Conservation (phyloP, 1,140 invertebrate species). For the Heliconius himera region DNA sequence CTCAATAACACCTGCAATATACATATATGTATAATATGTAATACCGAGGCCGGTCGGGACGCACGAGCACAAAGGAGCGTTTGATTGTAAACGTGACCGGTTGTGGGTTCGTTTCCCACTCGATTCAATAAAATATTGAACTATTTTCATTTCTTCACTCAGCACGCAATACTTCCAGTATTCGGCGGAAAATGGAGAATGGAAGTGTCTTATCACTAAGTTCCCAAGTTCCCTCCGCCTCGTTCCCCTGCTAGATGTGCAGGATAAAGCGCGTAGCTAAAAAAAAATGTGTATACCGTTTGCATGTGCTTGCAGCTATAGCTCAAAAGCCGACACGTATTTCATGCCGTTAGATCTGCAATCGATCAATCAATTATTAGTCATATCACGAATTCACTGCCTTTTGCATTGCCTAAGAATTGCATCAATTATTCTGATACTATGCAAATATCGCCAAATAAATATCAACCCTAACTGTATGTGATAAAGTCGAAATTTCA, state of each 20-base stretch:
- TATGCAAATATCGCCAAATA: background rate
- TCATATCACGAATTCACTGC: conserved; percentile 40
- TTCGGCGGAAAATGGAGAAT: background rate
- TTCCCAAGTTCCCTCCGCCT: background rate
- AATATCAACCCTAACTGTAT: conserved; percentile 21
- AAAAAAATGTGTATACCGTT: background rate
- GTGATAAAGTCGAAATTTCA: conserved; percentile 23
- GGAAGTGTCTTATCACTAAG: background rate
- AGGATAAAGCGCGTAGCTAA: background rate
- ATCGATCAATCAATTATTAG: conserved; percentile 44
- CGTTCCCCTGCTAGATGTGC: background rate
- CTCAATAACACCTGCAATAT: too few relatives aligned
- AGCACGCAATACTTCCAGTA: background rate
- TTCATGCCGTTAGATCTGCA: conserved; percentile 38
- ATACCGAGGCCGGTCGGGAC: too few relatives aligned
- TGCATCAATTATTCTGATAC: conserved; percentile 34
- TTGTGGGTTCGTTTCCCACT: too few relatives aligned
- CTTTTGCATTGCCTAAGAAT: conserved; percentile 37
- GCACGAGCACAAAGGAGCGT: too few relatives aligned
- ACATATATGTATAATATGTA: too few relatives aligned
- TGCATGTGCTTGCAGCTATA: background rate
- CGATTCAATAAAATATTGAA: too few relatives aligned
- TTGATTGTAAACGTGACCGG: too few relatives aligned
- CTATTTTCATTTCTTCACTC: background rate
- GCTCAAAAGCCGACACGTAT: conserved; percentile 29